Evolutionary conservation across 2,888 invertebrate species (phyloP).

Genomic region (Danaus chrysippus): DNA sequence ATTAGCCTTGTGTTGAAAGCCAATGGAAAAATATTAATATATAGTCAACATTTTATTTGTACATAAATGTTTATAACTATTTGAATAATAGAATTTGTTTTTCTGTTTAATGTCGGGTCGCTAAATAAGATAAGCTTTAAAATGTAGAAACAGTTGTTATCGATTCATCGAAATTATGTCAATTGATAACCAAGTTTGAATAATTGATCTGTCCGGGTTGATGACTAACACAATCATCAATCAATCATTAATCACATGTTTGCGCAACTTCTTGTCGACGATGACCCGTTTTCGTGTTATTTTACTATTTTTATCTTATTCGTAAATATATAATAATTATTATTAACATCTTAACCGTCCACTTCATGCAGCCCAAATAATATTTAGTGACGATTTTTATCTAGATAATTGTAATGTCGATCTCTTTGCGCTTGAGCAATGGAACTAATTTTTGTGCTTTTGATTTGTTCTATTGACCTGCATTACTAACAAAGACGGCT

Average conservation of each 20-base stretch:
- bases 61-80: not conserved
- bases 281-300: slow-evolving; percentile 50
- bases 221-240: slow-evolving; percentile 55
- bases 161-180: slow-evolving; percentile 61
- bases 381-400: slow-evolving; percentile 34
- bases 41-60: not conserved
- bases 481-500: slow-evolving; percentile 14
- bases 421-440: slow-evolving; percentile 31
- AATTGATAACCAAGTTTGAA: slow-evolving; percentile 56
- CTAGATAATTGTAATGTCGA: slow-evolving; percentile 29
- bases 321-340: slow-evolving; percentile 6
- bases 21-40: not conserved
- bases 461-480: slow-evolving; percentile 20
- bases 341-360: slow-evolving; percentile 33
- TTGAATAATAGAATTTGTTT: not conserved
- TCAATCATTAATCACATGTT: slow-evolving; percentile 64
- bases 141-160: slow-evolving; percentile 29
- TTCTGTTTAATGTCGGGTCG: slow-evolving; percentile 5
- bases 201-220: slow-evolving; percentile 55
- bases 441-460: slow-evolving; percentile 23
- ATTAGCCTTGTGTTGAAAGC: slow-evolving; percentile 1
- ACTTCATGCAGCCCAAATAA: slow-evolving; percentile 47
- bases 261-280: slow-evolving; percentile 48
- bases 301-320: slow-evolving; percentile 48
- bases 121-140: slow-evolving; percentile 19